These are phyloP conservation scores for Synergus itoensis DNA, from an alignment of 2,888 invertebrate species.

Conservation along the genomic window DNA sequence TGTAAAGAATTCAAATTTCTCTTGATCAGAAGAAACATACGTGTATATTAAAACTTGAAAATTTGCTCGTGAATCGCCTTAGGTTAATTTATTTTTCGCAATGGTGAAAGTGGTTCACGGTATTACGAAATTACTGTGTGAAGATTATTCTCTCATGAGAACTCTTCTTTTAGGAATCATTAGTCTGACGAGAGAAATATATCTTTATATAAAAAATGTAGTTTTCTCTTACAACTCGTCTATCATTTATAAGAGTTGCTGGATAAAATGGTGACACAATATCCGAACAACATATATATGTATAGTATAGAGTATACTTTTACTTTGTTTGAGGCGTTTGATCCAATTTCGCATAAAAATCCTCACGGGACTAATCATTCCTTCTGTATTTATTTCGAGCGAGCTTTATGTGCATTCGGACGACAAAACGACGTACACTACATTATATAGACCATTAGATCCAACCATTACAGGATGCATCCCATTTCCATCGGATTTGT, in stretches of 20 bases:
- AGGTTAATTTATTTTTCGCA: conserved; percentile 41
- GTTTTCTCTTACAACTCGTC: not conserved
- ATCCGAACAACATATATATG: too few species aligned
- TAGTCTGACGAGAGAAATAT: not conserved
- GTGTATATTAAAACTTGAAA: conserved; percentile 1
- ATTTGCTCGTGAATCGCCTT: conserved; percentile 14
- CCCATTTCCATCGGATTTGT: conserved; percentile 34
- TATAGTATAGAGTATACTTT: too few species aligned
- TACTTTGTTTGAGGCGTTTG: too few species aligned
- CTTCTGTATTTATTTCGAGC: too few species aligned
- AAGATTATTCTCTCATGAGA: conserved; percentile 26
- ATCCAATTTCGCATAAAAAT: too few species aligned
- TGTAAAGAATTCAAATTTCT: not conserved
- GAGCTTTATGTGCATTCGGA: not conserved
- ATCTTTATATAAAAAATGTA: conserved; percentile 1
- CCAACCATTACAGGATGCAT: conserved; percentile 24
- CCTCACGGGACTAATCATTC: too few species aligned
- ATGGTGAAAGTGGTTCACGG: conserved; percentile 37
- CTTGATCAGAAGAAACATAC: not conserved
- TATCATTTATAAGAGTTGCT: not conserved
- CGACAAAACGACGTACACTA: conserved; percentile 1
- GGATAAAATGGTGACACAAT: too few species aligned
- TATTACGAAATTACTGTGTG: conserved; percentile 29
- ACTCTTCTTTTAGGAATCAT: conserved; percentile 21
- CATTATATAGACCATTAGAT: conserved; percentile 36